Base-by-base conservation (phyloP, 30 jellyfish, hydroid and myxozoan species). In the Turritopsis dohrnii region DNA sequence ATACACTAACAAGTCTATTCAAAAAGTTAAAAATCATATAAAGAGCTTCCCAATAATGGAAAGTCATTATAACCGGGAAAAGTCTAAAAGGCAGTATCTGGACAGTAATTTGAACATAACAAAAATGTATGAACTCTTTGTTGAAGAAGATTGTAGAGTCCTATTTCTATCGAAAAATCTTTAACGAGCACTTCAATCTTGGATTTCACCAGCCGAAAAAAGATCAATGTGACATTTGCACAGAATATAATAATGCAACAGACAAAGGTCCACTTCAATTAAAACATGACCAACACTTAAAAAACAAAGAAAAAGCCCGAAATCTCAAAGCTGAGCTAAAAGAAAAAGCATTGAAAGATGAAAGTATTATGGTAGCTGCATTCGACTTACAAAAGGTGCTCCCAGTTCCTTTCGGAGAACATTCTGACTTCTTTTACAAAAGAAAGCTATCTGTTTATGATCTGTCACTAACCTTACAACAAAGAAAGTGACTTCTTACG, bases 41-140 rank as follows among this genome's bases (percentile, higher is more conserved):
- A n/a, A 54, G 72, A 54, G 72, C n/a, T 54, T 54, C n/a, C 72
- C 72, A 16, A n/a, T 54, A 18, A 54, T 54, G 72, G 72, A 54
- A n/a, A 54, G 72, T 54, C 72, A 54, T n/a, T 54, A 54, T n/a
- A 54, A 54, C 72, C n/a, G 72, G 18, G 72, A 54, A n/a, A n/a
- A n/a, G 19, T 54, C 72, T 16, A 54, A 54, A 16, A n/a, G 19
- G n/a, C n/a, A 54, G 72, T 54, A 54, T 54, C n/a, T 54, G 72
- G 72, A 18, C 18, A 54, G 72, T 54, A 16, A n/a, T 54, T 54
- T 54, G n/a, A 54, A n/a, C 72, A 54, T 18, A 18, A 54, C n/a
- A 16, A 54, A 54, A 54, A 54, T 54, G 72, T 54, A 54, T n/a
- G 72, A 54, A 54, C 72, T 54, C 18, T 54, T 54, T 54, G 72